phyloP scores from a whole-genome alignment of 2,113 vertebrate genomes.

The Malurus cyaneus region DNA sequence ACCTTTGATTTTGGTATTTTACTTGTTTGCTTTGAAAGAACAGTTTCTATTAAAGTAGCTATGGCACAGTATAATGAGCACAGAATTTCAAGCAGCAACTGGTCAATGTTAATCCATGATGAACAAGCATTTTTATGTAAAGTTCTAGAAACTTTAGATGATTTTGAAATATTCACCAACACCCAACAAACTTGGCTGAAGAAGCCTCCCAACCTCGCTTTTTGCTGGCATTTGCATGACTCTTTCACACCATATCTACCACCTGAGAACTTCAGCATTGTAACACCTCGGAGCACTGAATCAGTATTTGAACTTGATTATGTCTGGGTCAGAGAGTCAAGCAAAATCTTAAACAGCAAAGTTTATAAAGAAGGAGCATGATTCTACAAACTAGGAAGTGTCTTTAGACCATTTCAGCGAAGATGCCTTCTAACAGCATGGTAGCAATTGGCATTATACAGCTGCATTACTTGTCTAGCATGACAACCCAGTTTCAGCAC shows the following conservation, averaged over 20 bases:
- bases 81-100: not conserved
- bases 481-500: not conserved
- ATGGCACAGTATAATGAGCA: not conserved
- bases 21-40: not conserved
- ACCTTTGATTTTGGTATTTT: not conserved
- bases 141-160: not conserved
- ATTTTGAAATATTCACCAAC: not conserved
- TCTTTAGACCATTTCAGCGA: not conserved
- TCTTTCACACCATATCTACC: not conserved
- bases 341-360: not conserved
- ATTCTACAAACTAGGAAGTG: not conserved
- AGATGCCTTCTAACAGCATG: not conserved
- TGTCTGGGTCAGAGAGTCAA: not conserved
- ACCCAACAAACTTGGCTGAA: not conserved
- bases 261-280: not conserved
- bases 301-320: not conserved
- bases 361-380: not conserved
- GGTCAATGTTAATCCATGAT: not conserved
- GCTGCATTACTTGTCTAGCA: not conserved
- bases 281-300: not conserved
- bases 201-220: not conserved
- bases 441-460: not conserved
- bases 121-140: not conserved
- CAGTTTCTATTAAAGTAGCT: not conserved
- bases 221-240: not conserved